Evolutionary conservation across 2,113 vertebrate genomes (phyloP).

Genomic region (Grammomys dolichurus): DNA sequence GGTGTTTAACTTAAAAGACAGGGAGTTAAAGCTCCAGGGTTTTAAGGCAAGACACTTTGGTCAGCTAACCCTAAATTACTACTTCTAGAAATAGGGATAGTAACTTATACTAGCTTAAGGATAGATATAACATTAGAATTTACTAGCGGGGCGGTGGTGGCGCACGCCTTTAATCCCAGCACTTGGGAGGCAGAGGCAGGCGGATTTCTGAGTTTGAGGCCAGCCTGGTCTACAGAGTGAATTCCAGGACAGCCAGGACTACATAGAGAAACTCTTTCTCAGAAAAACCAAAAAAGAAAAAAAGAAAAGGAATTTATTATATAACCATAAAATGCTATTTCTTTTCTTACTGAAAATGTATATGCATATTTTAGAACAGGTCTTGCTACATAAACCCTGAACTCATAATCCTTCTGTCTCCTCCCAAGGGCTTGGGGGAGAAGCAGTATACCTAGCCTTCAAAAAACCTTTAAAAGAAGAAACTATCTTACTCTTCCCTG

Average conservation of each 20-base stretch:
- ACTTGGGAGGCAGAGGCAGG: too few species aligned
- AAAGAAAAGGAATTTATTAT: not conserved
- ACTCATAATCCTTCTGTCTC: not conserved
- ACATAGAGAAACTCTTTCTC: too few species aligned
- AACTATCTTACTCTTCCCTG: not conserved
- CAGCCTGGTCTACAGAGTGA: too few species aligned
- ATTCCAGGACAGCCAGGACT: too few species aligned
- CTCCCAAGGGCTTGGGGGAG: not conserved
- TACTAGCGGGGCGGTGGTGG: too few species aligned
- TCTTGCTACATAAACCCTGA: not conserved
- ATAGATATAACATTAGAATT: not conserved
- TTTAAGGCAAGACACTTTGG: not conserved
- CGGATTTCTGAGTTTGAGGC: too few species aligned
- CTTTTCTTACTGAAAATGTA: not conserved
- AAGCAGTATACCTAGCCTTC: not conserved
- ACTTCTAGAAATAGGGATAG: not conserved
- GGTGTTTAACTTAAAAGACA: not conserved
- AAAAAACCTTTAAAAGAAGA: slow-evolving; percentile 3
- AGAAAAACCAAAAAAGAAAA: too few species aligned
- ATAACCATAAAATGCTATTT: not conserved
- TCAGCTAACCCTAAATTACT: not conserved
- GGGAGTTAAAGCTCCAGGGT: not conserved
- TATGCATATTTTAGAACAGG: not conserved
- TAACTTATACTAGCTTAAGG: not conserved
- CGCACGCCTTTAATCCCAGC: too few species aligned